A percentile compares a stretch with the other conserved stretches of the same genome.
These are phyloP conservation scores for Amphipoea lucens DNA, from an alignment of 2,888 invertebrate species.

Conservation along the genomic window DNA sequence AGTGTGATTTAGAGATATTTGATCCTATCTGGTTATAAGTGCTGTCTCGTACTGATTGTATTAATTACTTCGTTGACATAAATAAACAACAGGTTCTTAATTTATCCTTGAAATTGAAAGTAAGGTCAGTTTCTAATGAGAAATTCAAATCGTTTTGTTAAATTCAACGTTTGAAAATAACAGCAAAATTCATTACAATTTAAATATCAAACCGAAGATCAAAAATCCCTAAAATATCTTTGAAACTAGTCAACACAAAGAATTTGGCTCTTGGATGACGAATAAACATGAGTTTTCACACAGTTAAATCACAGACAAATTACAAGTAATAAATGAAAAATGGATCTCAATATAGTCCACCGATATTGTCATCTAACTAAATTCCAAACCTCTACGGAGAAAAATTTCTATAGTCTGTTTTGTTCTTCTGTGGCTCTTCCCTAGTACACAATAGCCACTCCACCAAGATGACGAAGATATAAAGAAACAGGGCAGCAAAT, in stretches of 20 bases:
- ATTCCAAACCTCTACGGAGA: neutral
- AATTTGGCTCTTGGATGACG: neutral
- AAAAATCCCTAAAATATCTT: neutral
- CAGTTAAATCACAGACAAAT: neutral
- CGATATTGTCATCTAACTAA: neutral
- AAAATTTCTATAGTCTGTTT: neutral
- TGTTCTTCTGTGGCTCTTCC: neutral
- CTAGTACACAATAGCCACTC: neutral
- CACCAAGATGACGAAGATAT: neutral
- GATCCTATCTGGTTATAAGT: slow-evolving; percentile 38
- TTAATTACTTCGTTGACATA: slow-evolving; percentile 32
- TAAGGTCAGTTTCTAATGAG: slow-evolving; percentile 13
- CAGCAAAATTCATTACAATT: neutral
- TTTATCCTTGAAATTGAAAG: slow-evolving; percentile 34
- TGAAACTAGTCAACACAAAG: neutral
- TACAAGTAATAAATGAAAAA: neutral
- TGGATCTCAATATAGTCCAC: neutral
- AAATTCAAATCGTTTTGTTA: slow-evolving; percentile 12
- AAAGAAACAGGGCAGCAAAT: neutral
- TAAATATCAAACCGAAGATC: slow-evolving; percentile 3
- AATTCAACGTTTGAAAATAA: neutral
- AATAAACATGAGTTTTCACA: neutral
- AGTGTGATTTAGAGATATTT: slow-evolving; percentile 50
- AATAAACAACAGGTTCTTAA: slow-evolving; percentile 21
- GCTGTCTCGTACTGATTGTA: slow-evolving; percentile 28